Evolutionary conservation across 2,113 vertebrate species (phyloP).

Genomic region (Odocoileus hemionus): DNA sequence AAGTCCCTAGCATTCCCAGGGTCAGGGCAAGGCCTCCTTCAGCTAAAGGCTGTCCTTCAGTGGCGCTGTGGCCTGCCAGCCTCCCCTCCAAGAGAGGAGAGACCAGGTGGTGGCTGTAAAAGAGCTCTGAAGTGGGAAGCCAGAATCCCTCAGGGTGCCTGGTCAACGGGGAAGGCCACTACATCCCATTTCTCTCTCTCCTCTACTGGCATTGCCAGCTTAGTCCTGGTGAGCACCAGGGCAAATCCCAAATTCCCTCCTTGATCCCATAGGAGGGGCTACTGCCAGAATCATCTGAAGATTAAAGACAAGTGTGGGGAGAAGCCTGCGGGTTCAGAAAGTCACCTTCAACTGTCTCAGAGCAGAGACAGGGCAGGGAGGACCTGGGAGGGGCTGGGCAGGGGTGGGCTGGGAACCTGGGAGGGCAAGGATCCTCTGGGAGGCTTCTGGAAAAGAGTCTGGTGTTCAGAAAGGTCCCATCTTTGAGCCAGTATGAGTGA

Average conservation of each 20-base stretch:
- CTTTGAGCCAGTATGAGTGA: neutral
- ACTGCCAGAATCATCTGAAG: neutral
- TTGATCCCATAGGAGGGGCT: neutral
- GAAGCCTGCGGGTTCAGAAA: fast-evolving
- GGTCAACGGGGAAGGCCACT: fast-evolving
- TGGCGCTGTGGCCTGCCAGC: neutral
- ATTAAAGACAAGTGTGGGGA: neutral
- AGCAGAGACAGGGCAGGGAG: neutral
- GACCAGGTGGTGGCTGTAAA: neutral
- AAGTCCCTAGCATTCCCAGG: neutral
- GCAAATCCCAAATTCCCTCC: neutral
- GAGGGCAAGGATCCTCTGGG: neutral
- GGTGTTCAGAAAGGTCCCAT: neutral
- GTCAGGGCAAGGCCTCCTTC: neutral
- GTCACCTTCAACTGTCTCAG: neutral
- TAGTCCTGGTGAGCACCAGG: neutral
- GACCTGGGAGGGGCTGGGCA: neutral
- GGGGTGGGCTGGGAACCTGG: neutral
- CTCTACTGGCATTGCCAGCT: neutral
- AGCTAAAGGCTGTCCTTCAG: neutral
- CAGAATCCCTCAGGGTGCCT: neutral
- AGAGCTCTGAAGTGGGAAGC: neutral
- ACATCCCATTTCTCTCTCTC: neutral
- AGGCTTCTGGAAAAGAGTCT: neutral
- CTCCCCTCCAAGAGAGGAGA: neutral